Conservation (phyloP, 2,888 invertebrate species). For the Tyria jacobaeae region DNA sequence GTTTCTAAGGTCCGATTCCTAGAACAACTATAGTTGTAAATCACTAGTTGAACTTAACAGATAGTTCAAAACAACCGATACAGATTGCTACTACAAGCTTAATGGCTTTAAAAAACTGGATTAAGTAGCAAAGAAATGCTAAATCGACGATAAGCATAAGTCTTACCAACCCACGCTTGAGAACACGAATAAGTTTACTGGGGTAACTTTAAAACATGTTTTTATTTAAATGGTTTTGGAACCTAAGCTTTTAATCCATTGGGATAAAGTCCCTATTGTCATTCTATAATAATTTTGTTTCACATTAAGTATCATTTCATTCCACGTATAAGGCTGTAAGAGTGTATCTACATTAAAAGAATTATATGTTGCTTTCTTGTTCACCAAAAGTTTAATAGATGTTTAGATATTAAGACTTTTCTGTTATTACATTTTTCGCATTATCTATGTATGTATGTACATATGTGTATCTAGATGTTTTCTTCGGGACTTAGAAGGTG, state of each 20-base stretch:
- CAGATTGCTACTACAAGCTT: slow-evolving; percentile 79
- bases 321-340: slow-evolving; percentile 34
- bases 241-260: slow-evolving; percentile 36
- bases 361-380: neutral
- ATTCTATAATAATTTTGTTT: slow-evolving; percentile 36
- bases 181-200: slow-evolving; percentile 49
- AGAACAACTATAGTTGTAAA: slow-evolving; percentile 34
- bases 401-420: neutral
- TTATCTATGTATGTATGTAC: no score
- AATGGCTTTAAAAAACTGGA: slow-evolving; percentile 82
- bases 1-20: slow-evolving; percentile 12
- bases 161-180: slow-evolving; percentile 81
- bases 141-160: slow-evolving; percentile 82
- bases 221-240: slow-evolving; percentile 36
- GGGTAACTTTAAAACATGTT: slow-evolving; percentile 48
- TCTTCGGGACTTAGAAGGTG: no score
- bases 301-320: slow-evolving; percentile 24
- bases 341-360: neutral
- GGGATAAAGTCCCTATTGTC: slow-evolving; percentile 53
- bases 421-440: no score
- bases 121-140: slow-evolving; percentile 84
- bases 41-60: slow-evolving; percentile 45
- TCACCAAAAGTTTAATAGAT: neutral
- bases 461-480: no score
- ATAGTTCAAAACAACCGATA: slow-evolving; percentile 68